A percentile compares a stretch with the other conserved stretches of the same genome.
These are phyloP conservation scores for Onychorhynchus coronatus DNA, from an alignment of 2,113 vertebrate species.

Conservation along the genomic window DNA sequence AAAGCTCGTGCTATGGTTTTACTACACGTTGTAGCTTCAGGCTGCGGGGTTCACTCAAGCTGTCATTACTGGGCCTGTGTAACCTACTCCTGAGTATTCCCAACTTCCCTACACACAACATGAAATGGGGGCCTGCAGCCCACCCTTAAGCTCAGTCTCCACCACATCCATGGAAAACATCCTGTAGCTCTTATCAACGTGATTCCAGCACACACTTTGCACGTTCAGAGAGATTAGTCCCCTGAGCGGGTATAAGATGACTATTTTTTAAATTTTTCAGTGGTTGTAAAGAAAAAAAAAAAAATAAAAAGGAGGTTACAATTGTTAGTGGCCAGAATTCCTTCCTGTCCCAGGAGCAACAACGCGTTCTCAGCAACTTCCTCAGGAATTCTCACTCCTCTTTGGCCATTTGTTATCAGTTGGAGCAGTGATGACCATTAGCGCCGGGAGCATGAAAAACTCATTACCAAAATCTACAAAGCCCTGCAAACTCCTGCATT, in stretches of 20 bases:
- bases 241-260: background rate
- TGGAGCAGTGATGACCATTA: conserved; percentile 31
- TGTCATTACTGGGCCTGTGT: background rate
- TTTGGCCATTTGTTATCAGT: conserved; percentile 60
- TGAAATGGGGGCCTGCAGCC: background rate
- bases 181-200: background rate
- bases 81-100: background rate
- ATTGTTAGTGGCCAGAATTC: conserved; percentile 37
- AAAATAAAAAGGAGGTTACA: background rate
- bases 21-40: background rate
- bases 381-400: conserved; percentile 64
- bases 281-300: background rate
- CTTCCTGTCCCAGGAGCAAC: conserved; percentile 64
- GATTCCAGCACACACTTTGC: background rate
- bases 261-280: background rate
- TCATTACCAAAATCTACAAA: conserved; percentile 45
- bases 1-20: background rate
- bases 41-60: background rate
- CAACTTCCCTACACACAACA: background rate
- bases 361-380: conserved; percentile 55
- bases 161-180: background rate
- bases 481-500: background rate
- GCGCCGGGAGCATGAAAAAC: background rate
- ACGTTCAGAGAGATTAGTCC: background rate
- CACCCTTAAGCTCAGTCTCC: background rate